Evolutionary conservation across 1,140 invertebrate genomes (phyloP).

Genomic region (Apis laboriosa): DNA sequence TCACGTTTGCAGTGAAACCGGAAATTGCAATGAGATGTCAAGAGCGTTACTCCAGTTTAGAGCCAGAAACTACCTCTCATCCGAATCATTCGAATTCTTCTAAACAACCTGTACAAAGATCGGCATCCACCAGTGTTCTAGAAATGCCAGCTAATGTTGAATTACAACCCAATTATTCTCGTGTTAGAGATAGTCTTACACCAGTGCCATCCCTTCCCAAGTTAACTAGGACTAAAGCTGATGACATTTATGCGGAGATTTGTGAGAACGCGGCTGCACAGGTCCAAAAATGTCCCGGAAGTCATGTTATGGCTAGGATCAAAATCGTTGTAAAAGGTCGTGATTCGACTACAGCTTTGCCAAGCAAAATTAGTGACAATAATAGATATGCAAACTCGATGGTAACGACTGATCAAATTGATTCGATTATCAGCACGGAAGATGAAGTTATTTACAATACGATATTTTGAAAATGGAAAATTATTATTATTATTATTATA

Average conservation of each 20-base stretch:
- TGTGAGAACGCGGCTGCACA: slow-evolving; percentile 71
- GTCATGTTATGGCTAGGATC: slow-evolving; percentile 78
- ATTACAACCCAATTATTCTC: slow-evolving; percentile 74
- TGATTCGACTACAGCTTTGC: slow-evolving; percentile 42
- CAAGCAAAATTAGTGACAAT: slow-evolving; percentile 52
- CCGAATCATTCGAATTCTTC: slow-evolving; percentile 55
- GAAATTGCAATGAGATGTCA: slow-evolving; percentile 76
- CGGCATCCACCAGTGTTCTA: slow-evolving; percentile 76
- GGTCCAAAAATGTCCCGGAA: slow-evolving; percentile 71
- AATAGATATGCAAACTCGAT: slow-evolving; percentile 75
- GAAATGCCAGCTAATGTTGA: slow-evolving; percentile 74
- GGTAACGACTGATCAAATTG: slow-evolving; percentile 70
- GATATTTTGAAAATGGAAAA: slow-evolving; percentile 69
- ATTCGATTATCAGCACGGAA: slow-evolving; percentile 75
- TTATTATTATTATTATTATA: slow-evolving; percentile 12
- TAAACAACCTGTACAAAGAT: slow-evolving; percentile 77
- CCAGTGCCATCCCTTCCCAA: slow-evolving; percentile 69
- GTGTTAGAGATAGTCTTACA: slow-evolving; percentile 75
- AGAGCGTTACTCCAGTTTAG: slow-evolving; percentile 77
- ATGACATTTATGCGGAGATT: slow-evolving; percentile 79
- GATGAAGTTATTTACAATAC: slow-evolving; percentile 79
- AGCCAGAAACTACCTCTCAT: slow-evolving; percentile 73
- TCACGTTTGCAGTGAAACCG: slow-evolving; percentile 76
- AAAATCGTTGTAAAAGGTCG: slow-evolving; percentile 75
- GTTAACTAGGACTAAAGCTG: slow-evolving; percentile 65